These are phyloP conservation scores for Zoanthus sansibaricus DNA, from an alignment of 92 coral and sea anemone species.

Conservation along the genomic window DNA sequence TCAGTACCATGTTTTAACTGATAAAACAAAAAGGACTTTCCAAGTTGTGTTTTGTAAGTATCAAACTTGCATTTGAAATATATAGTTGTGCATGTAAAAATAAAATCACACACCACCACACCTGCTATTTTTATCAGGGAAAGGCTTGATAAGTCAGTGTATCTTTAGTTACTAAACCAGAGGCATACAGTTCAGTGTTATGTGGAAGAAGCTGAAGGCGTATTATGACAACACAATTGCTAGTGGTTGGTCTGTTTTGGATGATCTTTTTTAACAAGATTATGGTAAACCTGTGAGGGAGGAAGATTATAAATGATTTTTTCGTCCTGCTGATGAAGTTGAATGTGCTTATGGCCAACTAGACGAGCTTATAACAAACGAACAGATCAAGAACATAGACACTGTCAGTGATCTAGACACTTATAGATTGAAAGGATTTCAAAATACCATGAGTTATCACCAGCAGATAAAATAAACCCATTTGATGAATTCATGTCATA, in stretches of 20 bases:
- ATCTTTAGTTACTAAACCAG: too few relatives aligned
- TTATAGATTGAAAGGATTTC: neutral
- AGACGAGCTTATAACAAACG: conserved; percentile 14
- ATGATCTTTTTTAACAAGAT: conserved; percentile 10
- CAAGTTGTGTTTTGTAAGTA: too few relatives aligned
- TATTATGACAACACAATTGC: conserved; percentile 40
- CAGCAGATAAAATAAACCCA: neutral
- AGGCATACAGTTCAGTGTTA: too few relatives aligned
- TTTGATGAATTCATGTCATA: conserved; percentile 3
- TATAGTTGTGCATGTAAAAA: too few relatives aligned
- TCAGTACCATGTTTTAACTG: too few relatives aligned
- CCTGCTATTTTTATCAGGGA: too few relatives aligned
- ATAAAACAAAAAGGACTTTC: too few relatives aligned
- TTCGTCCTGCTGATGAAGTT: conserved; percentile 20
- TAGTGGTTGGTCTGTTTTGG: conserved; percentile 19
- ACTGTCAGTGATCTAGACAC: conserved; percentile 10
- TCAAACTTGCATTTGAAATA: too few relatives aligned
- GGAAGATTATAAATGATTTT: conserved; percentile 36
- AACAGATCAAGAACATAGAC: conserved; percentile 18
- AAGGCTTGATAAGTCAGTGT: too few relatives aligned
- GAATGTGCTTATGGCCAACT: conserved; percentile 24
- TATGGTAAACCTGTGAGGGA: conserved; percentile 3
- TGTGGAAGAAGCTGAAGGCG: conserved; percentile 39
- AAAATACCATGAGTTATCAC: neutral
- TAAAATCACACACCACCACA: too few relatives aligned